A percentile compares a stretch with the other conserved stretches of the same genome.
phyloP scores from a whole-genome alignment of 2,113 vertebrate genomes.

The Sclerurus mexicanus region DNA sequence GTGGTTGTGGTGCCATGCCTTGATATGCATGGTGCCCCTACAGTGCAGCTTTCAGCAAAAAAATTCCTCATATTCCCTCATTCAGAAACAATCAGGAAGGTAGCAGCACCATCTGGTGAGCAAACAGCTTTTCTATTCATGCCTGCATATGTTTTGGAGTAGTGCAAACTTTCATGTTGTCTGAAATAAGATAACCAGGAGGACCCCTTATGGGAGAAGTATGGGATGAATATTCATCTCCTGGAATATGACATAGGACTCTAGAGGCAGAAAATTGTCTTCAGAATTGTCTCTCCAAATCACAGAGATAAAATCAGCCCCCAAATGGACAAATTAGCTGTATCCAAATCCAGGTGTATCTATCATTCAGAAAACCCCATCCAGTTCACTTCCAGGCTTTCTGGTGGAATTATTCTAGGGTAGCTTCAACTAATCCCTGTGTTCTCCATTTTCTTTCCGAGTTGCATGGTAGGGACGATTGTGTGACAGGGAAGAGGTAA shows the following conservation, averaged over 20 bases:
- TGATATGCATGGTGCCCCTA: background rate
- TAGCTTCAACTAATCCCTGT: background rate
- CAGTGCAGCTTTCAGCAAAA: background rate
- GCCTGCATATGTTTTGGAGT: background rate
- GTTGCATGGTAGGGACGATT: background rate
- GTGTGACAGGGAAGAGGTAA: background rate
- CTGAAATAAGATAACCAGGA: background rate
- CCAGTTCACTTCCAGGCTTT: background rate
- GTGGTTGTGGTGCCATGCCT: background rate
- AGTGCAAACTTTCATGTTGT: background rate
- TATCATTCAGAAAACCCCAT: background rate
- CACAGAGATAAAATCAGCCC: background rate
- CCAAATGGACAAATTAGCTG: background rate
- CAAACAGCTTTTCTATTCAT: background rate
- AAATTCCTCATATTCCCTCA: background rate
- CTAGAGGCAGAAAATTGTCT: background rate
- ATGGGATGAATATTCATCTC: background rate
- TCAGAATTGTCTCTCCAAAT: background rate
- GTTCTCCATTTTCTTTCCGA: background rate
- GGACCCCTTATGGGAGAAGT: background rate
- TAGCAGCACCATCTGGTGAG: constrained; percentile 64
- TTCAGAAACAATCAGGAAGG: background rate
- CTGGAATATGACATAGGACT: background rate
- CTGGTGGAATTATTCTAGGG: background rate
- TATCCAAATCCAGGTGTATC: background rate